phyloP scores from a whole-genome alignment of 1,140 invertebrate genomes.

The Lamellibrachia luymesi region DNA sequence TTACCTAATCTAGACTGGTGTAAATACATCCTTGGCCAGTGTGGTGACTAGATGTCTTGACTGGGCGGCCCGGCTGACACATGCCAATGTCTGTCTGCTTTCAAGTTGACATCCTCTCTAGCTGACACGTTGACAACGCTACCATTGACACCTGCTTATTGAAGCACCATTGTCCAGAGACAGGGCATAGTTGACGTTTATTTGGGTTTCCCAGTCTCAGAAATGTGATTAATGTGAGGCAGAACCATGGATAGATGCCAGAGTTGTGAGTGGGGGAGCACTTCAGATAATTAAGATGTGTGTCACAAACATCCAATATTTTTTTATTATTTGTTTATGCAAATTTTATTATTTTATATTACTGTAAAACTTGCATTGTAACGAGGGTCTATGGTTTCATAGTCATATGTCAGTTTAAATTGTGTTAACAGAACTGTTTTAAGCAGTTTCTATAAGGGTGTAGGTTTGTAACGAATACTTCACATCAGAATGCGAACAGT shows the following conservation, averaged over 20 bases:
- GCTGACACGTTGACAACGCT: neutral
- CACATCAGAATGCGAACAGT: no score
- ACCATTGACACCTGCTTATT: neutral
- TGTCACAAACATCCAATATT: neutral
- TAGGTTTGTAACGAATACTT: no score
- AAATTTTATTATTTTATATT: no score
- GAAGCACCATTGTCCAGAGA: neutral
- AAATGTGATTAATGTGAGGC: conserved; percentile 1
- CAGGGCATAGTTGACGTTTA: neutral
- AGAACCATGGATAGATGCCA: neutral
- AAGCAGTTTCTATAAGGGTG: no score
- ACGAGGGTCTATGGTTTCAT: no score
- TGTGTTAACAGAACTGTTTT: no score
- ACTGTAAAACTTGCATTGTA: no score
- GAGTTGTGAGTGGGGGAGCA: neutral
- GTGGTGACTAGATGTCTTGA: neutral
- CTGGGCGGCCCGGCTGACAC: neutral
- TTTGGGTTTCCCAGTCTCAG: neutral
- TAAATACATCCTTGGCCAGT: neutral
- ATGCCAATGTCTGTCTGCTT: neutral
- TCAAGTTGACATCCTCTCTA: conserved; percentile 4
- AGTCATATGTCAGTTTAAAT: no score
- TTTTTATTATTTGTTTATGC: no score
- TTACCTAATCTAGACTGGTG: neutral
- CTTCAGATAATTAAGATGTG: neutral